A percentile compares a stretch with the other conserved stretches of the same genome.
These are phyloP conservation scores for Rotaria macrura DNA, from an alignment of 2,888 invertebrate genomes.

Conservation along the genomic window DNA sequence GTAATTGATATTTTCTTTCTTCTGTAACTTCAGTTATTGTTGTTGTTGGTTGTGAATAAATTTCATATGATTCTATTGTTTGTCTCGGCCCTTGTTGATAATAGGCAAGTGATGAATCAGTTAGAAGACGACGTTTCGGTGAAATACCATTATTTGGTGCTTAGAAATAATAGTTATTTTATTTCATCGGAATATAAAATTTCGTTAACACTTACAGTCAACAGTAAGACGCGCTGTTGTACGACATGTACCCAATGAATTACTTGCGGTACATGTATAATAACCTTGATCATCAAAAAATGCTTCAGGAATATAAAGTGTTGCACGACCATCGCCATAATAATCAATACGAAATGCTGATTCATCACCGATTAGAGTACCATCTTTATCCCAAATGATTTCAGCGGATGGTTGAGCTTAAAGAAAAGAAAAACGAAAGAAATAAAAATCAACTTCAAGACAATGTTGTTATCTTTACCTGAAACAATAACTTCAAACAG, in stretches of 20 bases:
- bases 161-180: background rate
- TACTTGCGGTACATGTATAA: background rate
- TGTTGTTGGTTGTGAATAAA: background rate
- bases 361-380: background rate
- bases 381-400: constrained; percentile 14
- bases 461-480: background rate
- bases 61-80: background rate
- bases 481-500: background rate
- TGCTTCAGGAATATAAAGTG: constrained; percentile 5
- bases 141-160: background rate
- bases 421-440: background rate
- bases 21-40: background rate
- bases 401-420: background rate
- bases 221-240: background rate
- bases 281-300: background rate
- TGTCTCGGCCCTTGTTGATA: background rate
- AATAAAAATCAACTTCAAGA: too few relatives aligned
- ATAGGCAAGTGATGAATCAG: background rate
- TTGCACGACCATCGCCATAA: constrained; percentile 12
- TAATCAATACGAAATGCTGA: constrained; percentile 4
- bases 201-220: background rate
- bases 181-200: background rate
- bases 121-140: background rate
- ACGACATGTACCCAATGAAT: background rate
- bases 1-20: background rate